Evolutionary conservation across 92 coral and sea anemone genomes (phyloP), one percentile per base, ranked within the genome.

Genomic region (Porites cylindrica): DNA sequence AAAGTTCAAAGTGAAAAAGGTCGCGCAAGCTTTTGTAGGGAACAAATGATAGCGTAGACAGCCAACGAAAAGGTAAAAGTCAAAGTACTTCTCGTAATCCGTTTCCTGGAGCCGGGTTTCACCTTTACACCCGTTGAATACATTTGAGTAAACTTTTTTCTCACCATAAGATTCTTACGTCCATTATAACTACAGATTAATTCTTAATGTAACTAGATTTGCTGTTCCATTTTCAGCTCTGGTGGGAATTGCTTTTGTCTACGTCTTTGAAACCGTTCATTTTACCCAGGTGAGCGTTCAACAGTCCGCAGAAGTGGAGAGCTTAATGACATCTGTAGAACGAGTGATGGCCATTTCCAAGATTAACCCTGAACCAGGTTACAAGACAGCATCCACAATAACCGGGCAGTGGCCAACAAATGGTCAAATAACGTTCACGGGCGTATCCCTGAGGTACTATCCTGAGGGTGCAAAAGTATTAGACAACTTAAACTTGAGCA

Each of bases 251-350:
- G 87, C 87, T 16, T 83, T 83, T 51, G 87, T 83, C 18, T 83
- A 83, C 74, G 87, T 83, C 80, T 83, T 83, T 21, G 87, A 83
- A 75, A 83, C 87, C 4, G 77, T 80, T 50, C 87, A 83, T 67
- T 83, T 73, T 62, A 83, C 87, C 65, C 87, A 83, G 61, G 80
- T 75, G 21, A 73, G 80, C 6, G 87, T 83, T 74, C 87, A 83
- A 51, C 87, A 83, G 72, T 83, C 87, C 50, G 74, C 80, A 14
- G 87, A 83, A 52, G 87, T 83, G 4, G 87, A 83, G 73, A 83
- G 74, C 54, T 74, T 83, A 32, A 83, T 83, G 87, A 83, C 87
- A 1, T 83, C 81, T 16, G 87, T 83, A 23, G 87, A 83, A 20
- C 71, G 89, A 65, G 89, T 85, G 11, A 76, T 85, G 68, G 67